Percentiles rank a stretch among this genome's conserved stretches.
Evolutionary conservation across 1,140 invertebrate genomes (phyloP).

Genomic region (Nymphalis io): DNA sequence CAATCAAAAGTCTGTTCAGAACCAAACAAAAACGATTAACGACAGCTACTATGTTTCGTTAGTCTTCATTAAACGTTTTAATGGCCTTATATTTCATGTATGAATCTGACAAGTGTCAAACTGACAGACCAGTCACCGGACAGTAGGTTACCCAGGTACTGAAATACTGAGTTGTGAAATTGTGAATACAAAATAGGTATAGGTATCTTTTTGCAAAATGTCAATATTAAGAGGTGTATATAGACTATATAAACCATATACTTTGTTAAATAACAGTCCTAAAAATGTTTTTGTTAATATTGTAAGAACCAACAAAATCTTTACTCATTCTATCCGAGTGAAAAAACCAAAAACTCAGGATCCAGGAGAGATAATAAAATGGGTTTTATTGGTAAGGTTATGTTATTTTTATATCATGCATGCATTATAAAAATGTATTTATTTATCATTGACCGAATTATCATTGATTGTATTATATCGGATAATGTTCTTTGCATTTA

Average conservation of each 20-base stretch:
- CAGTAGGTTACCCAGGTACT: too few relatives aligned
- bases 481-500: not conserved
- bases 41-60: too few relatives aligned
- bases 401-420: not conserved
- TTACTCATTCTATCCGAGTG: constrained; percentile 46
- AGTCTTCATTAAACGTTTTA: too few relatives aligned
- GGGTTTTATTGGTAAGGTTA: constrained; percentile 64
- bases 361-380: constrained; percentile 64
- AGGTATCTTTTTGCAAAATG: not conserved
- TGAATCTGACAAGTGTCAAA: too few relatives aligned
- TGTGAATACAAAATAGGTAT: too few relatives aligned
- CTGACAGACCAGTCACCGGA: too few relatives aligned
- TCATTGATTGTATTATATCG: constrained; percentile 7
- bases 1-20: too few relatives aligned
- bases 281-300: constrained; percentile 45
- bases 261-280: constrained; percentile 14
- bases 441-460: too few relatives aligned
- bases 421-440: too few relatives aligned
- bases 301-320: constrained; percentile 45
- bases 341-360: constrained; percentile 54
- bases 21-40: too few relatives aligned
- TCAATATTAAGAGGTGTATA: constrained; percentile 17
- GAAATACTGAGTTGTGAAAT: too few relatives aligned
- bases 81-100: too few relatives aligned
- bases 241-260: constrained; percentile 22